These are phyloP conservation scores for Leptodactylus fallax DNA, from an alignment of 2,797 vertebrate genomes.

Conservation along the genomic window DNA sequence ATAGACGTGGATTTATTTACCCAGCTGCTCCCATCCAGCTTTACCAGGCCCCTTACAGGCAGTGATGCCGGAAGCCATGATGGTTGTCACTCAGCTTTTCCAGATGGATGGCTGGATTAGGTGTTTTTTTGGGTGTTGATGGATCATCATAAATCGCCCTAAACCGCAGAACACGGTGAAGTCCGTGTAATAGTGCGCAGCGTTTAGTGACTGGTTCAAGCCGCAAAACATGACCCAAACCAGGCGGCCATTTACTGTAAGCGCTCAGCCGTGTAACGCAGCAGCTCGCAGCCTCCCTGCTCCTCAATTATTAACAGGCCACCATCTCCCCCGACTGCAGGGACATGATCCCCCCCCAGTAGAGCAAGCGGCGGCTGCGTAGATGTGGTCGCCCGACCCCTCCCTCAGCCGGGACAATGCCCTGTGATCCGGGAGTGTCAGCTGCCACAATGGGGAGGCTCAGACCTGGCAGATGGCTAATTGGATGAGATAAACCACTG, in stretches of 20 bases:
- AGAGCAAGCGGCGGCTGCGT: neutral
- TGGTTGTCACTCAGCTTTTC: neutral
- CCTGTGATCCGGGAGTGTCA: neutral
- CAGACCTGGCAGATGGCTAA: slow-evolving; percentile 84
- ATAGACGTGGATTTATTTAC: neutral
- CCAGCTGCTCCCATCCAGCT: slow-evolving; percentile 29
- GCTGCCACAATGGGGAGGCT: neutral
- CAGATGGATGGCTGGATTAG: too few species aligned
- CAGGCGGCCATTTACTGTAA: neutral
- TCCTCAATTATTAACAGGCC: neutral
- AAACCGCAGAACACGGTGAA: too few species aligned
- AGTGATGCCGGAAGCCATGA: neutral
- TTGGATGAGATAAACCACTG: slow-evolving; percentile 81
- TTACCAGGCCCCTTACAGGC: neutral
- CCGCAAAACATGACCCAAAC: too few species aligned
- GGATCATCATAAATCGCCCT: neutral
- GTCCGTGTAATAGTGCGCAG: too few species aligned
- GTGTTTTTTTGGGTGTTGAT: too few species aligned
- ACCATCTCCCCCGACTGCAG: neutral
- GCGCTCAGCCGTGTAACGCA: neutral
- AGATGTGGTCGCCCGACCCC: neutral
- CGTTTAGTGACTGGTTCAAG: too few species aligned
- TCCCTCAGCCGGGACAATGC: neutral
- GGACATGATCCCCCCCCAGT: neutral
- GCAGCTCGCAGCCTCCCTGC: neutral